A percentile compares a stretch with the other conserved stretches of the same genome.
Conservation (phyloP, 1,140 invertebrate genomes). For the Scaptomyza pallida region DNA sequence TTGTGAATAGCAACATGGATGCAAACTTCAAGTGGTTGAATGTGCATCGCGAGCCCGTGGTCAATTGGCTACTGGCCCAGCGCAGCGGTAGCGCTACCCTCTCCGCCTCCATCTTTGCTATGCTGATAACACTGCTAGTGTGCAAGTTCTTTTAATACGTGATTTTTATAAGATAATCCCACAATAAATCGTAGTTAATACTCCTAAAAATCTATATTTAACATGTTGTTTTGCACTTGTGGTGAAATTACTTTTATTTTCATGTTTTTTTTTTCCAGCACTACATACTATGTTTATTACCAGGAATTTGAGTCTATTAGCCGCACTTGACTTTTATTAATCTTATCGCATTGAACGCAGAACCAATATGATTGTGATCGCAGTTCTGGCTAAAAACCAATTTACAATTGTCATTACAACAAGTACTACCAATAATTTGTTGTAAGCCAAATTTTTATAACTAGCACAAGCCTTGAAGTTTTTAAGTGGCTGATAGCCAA, state of each 20-base stretch:
- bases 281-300: slow-evolving; percentile 3
- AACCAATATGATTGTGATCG: slow-evolving; percentile 1
- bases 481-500: neutral
- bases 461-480: neutral
- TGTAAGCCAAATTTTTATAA: slow-evolving; percentile 13
- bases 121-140: slow-evolving; percentile 27
- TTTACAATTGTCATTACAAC: slow-evolving; percentile 12
- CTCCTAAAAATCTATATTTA: neutral
- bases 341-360: slow-evolving; percentile 13
- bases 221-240: neutral
- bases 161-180: neutral
- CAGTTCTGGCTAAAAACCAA: slow-evolving; percentile 2
- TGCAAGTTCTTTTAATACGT: slow-evolving; percentile 38
- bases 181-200: neutral
- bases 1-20: slow-evolving; percentile 27
- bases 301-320: slow-evolving; percentile 11
- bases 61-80: slow-evolving; percentile 52
- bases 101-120: slow-evolving; percentile 29
- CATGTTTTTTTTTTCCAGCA: neutral
- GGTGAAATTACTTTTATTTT: slow-evolving; percentile 8
- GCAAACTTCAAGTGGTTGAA: slow-evolving; percentile 60
- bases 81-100: slow-evolving; percentile 34
- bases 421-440: slow-evolving; percentile 11
- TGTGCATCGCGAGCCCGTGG: slow-evolving; percentile 49
- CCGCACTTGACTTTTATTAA: slow-evolving; percentile 16